A percentile compares a stretch with the other conserved stretches of the same genome.
Conservation (phyloP, 2,797 vertebrate genomes). For the Pseudotriccus pelzelni region DNA sequence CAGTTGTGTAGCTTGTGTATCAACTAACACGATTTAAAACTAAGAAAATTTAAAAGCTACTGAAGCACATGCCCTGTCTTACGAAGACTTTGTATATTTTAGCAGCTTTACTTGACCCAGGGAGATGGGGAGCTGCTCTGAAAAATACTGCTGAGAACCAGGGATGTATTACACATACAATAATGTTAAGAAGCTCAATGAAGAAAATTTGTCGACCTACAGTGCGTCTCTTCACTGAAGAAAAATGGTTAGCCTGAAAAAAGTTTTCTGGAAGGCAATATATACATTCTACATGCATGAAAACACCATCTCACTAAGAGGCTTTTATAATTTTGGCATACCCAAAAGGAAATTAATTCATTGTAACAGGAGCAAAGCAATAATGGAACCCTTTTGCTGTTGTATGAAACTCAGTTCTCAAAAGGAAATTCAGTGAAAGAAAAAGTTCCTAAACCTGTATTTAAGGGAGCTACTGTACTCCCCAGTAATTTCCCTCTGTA, state of each 20-base stretch:
- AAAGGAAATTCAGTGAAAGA: slow-evolving; percentile 8
- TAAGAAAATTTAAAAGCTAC: not conserved
- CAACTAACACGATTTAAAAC: not conserved
- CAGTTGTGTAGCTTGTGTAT: not conserved
- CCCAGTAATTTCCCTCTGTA: not conserved
- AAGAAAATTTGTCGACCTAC: not conserved
- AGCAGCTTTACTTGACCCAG: not conserved
- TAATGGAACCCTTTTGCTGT: not conserved
- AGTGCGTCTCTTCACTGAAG: not conserved
- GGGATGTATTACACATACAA: not conserved
- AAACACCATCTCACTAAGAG: not conserved
- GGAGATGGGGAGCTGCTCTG: not conserved
- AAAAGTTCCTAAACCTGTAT: not conserved
- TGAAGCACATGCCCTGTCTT: not conserved
- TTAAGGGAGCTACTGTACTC: not conserved
- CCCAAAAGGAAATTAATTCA: slow-evolving; percentile 18
- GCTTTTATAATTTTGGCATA: not conserved
- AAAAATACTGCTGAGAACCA: not conserved
- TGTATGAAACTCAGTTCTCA: not conserved
- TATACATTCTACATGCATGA: not conserved
- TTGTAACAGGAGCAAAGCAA: not conserved
- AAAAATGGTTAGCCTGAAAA: not conserved
- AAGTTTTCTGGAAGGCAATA: not conserved
- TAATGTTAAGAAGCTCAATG: not conserved
- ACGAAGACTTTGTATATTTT: not conserved